Evolutionary conservation across 37 sponge, comb jelly and placozoan species (phyloP).

Genomic region (Hexactinellida sp.): DNA sequence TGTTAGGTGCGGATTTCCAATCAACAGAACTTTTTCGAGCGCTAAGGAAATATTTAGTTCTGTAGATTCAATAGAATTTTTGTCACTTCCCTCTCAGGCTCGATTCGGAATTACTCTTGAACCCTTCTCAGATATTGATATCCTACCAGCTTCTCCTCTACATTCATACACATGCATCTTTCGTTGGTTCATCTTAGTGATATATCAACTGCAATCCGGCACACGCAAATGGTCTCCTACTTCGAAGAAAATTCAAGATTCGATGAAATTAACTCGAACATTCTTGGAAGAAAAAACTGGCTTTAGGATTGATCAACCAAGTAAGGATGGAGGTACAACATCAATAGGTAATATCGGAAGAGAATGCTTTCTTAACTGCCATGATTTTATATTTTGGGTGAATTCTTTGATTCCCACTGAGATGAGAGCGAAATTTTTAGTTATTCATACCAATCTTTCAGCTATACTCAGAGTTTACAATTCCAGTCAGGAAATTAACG

Average conservation of each 20-base stretch:
- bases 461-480: too few species aligned
- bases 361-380: not conserved
- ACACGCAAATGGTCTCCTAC: too few species aligned
- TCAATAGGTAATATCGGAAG: not conserved
- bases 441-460: too few species aligned
- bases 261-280: too few species aligned
- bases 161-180: not conserved
- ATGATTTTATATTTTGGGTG: not conserved
- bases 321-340: too few species aligned
- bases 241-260: too few species aligned
- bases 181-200: not conserved
- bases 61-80: not conserved
- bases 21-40: not conserved
- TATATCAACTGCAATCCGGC: not conserved
- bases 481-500: too few species aligned
- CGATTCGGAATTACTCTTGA: not conserved
- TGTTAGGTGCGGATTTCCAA: not conserved
- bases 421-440: too few species aligned
- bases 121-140: not conserved
- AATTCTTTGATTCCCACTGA: too few species aligned
- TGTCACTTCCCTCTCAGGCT: not conserved
- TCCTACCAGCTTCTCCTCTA: not conserved
- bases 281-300: too few species aligned
- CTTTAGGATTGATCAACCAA: too few species aligned
- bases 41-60: not conserved